Evolutionary conservation across 2,797 vertebrate species (phyloP), one percentile per base, ranked within the genome.

Genomic region (Enteromius thamalakanensis): DNA sequence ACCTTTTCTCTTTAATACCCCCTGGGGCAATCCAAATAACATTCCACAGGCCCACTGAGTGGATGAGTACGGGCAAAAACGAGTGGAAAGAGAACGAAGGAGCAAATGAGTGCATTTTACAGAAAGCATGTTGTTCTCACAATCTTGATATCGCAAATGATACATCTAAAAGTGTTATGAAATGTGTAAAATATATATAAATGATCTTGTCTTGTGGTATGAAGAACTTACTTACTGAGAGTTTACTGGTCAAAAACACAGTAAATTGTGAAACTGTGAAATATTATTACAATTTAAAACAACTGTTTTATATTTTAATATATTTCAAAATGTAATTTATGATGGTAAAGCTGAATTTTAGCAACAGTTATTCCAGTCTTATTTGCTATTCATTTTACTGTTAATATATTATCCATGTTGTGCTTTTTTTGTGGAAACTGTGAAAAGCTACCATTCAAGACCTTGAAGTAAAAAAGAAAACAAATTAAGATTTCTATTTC

Each of bases 1-100:
- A 70, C 26, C 53, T 83, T 83, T 83, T 77, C 81, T 60, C 40
- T 70, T 83, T 83, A 83, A 83, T 76, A 70, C 81, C 76, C 72
- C 81, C 74, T 32, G 75, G 49, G 84, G 86, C 75, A 86, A 85
- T 74, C 58, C 86, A 87, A 85, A 85, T 83, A 85, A 74, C 84
- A 87, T 85, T 87, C 84, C 86, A 81, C 84, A 83, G 72, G 55
- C 64, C 72, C 84, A 83, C 82, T 86, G 85, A 84, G 78, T 81
- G 74, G 75, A 62, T 81, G 67, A 82, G 62, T 45, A 68, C 45
- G 71, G 32, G 17, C 11, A 15, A 62, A 58, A 84, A 68, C 9
- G 9, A 72, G 55, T 1, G n/a, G 70, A 71, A 83, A 32, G 49
- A 65, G 84, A 72, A 8, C 6, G 12, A 32, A 26, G 15, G 60